Conservation (phyloP, 2,113 vertebrate genomes). For the Anguilla rostrata region DNA sequence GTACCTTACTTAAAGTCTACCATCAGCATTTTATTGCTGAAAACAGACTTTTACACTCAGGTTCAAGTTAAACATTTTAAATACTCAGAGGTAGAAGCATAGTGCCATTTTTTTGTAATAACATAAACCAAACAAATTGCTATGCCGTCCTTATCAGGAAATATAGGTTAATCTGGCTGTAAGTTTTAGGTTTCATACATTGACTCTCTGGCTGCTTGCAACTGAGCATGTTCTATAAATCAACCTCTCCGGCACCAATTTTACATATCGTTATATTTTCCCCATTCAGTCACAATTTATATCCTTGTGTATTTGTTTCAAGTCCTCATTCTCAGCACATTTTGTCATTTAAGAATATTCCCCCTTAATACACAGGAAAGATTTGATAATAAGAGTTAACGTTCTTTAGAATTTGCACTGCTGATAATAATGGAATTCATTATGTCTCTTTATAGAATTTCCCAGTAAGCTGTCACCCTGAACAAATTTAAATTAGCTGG, state of each 20-base stretch:
- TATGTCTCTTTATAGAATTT: conserved; percentile 56
- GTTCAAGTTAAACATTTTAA: neutral
- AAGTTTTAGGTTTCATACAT: neutral
- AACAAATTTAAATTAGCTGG: conserved; percentile 71
- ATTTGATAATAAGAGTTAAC: conserved; percentile 68
- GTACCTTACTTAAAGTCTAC: neutral
- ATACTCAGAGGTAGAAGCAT: neutral
- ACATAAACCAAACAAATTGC: neutral
- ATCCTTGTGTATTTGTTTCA: conserved; percentile 56
- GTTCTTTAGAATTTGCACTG: conserved; percentile 67
- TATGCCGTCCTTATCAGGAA: neutral
- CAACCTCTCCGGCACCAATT: conserved; percentile 33
- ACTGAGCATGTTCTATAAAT: conserved; percentile 49
- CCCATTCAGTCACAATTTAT: conserved; percentile 38
- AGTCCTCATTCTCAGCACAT: conserved; percentile 66
- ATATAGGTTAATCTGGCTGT: neutral
- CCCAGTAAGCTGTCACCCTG: conserved; percentile 68
- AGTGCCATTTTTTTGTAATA: neutral
- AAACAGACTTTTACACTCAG: neutral
- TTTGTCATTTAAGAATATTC: conserved; percentile 64
- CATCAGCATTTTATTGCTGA: neutral
- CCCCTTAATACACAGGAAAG: conserved; percentile 61
- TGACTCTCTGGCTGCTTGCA: neutral
- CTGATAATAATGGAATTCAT: conserved; percentile 73
- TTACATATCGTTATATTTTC: conserved; percentile 39